Evolutionary conservation across 2,888 invertebrate species (phyloP).

Genomic region (Ormyrus rosae): DNA sequence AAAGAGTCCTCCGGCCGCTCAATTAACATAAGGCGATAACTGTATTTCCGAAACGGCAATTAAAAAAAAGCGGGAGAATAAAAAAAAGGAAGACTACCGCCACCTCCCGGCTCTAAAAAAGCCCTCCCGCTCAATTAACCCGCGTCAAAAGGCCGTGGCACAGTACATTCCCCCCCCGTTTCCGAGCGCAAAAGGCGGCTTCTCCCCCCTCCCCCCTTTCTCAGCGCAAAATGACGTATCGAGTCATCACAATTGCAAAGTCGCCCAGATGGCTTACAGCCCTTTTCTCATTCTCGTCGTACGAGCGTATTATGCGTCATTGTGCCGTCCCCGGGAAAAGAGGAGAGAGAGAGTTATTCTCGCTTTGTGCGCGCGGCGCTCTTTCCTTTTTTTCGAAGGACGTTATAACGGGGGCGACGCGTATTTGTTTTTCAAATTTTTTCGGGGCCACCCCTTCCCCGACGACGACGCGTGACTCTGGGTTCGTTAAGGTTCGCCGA

Average conservation of each 20-base stretch:
- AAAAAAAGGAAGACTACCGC: too few relatives aligned
- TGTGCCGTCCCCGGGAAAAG: slow-evolving; percentile 5
- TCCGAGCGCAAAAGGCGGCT: too few relatives aligned
- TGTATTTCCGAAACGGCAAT: too few relatives aligned
- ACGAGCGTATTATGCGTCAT: slow-evolving; percentile 15
- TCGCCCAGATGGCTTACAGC: slow-evolving; percentile 40
- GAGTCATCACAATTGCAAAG: slow-evolving; percentile 54
- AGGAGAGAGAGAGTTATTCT: slow-evolving; percentile 18
- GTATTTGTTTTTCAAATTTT: slow-evolving; percentile 45
- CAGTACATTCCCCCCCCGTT: too few relatives aligned
- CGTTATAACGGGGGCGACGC: background rate
- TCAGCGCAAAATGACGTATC: slow-evolving; percentile 46
- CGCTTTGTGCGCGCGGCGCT: background rate
- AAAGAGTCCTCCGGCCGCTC: too few relatives aligned
- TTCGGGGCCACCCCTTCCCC: background rate
- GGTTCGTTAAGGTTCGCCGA: slow-evolving; percentile 6
- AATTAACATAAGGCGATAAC: too few relatives aligned
- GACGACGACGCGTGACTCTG: slow-evolving; percentile 22
- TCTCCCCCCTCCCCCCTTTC: too few relatives aligned
- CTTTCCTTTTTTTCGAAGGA: too few relatives aligned
- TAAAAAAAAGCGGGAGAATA: too few relatives aligned
- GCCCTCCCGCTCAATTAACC: too few relatives aligned
- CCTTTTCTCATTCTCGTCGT: slow-evolving; percentile 29
- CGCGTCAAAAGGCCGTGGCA: too few relatives aligned
- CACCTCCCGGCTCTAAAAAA: too few relatives aligned